phyloP scores from a whole-genome alignment of 2,888 invertebrate genomes.

The Acleris sparsana region DNA sequence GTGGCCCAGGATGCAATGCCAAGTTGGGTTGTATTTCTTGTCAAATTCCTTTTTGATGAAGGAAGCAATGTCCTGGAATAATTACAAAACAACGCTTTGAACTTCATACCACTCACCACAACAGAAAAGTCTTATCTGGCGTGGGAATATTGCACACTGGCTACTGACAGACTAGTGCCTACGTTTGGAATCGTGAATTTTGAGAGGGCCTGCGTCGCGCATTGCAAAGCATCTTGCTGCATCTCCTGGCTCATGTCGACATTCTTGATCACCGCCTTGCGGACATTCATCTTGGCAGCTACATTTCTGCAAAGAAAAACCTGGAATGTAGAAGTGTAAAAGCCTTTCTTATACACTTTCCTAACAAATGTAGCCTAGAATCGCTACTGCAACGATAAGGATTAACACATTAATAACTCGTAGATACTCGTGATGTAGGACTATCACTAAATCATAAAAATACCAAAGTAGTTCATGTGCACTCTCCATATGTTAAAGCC shows the following conservation, averaged over 20 bases:
- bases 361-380: background rate
- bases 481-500: no score
- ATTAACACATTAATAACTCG: background rate
- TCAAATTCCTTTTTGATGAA: constrained; percentile 99
- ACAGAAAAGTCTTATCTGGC: constrained; percentile 32
- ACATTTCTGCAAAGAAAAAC: constrained; percentile 56
- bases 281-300: constrained; percentile 93
- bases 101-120: constrained; percentile 27
- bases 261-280: constrained; percentile 99
- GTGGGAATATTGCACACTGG: constrained; percentile 6
- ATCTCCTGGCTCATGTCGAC: constrained; percentile 99
- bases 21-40: constrained; percentile 99
- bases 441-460: no score
- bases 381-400: background rate
- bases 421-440: constrained; percentile 14
- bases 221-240: constrained; percentile 99
- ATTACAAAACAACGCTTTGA: constrained; percentile 13
- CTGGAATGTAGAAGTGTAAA: background rate
- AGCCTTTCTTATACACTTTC: background rate
- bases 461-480: no score
- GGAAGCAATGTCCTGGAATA: constrained; percentile 96
- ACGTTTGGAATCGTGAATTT: constrained; percentile 99
- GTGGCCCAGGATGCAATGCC: constrained; percentile 99
- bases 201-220: constrained; percentile 98
- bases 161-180: constrained; percentile 58